phyloP scores from a whole-genome alignment of 1,140 invertebrate species.

The Euglossa dilemma region DNA sequence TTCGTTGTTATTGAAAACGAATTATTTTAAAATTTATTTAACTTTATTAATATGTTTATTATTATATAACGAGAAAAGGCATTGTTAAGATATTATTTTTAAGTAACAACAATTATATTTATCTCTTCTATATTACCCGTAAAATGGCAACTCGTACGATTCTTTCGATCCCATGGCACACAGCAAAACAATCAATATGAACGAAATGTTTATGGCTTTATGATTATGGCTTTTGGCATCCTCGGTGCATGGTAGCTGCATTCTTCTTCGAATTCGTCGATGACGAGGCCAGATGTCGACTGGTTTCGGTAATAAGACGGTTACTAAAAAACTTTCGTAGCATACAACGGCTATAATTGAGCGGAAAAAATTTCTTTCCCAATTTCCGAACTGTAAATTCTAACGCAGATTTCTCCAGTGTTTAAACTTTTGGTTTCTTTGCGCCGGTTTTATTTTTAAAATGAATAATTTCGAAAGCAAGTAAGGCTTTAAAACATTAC shows the following conservation, averaged over 20 bases:
- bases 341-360: background rate
- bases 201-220: constrained; percentile 37
- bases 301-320: constrained; percentile 1
- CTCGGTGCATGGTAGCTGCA: background rate
- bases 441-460: no score
- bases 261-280: constrained; percentile 34
- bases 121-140: background rate
- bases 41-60: background rate
- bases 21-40: background rate
- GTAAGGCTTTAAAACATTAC: no score
- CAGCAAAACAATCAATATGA: constrained; percentile 8
- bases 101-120: background rate
- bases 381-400: no score
- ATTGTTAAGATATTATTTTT: background rate
- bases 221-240: constrained; percentile 38
- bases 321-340: background rate
- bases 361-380: background rate
- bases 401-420: no score
- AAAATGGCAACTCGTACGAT: background rate
- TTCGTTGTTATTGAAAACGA: no score
- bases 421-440: no score
- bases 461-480: no score
- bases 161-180: background rate
- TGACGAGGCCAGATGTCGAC: constrained; percentile 12
- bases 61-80: no score